Conservation (phyloP, 2,888 invertebrate species). For the Cheilosia vulpina region DNA sequence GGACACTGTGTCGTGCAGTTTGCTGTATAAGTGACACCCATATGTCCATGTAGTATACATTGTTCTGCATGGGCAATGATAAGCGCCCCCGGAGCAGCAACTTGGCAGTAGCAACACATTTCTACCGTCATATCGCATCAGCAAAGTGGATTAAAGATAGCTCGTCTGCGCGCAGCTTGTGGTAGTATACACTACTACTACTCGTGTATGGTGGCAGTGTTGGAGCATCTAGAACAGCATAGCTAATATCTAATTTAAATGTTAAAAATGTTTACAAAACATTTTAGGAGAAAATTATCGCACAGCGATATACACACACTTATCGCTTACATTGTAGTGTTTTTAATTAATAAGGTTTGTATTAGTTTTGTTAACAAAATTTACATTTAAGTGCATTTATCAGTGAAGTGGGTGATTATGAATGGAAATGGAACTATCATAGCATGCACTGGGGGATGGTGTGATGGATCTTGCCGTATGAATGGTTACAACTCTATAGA, state of each 20-base stretch:
- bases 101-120: constrained; percentile 52
- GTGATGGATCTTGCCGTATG: constrained; percentile 35
- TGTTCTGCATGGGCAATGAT: constrained; percentile 73
- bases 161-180: constrained; percentile 6
- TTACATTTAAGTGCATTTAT: not conserved
- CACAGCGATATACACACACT: constrained; percentile 70
- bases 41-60: constrained; percentile 30
- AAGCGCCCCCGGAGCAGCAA: constrained; percentile 69
- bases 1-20: constrained; percentile 28
- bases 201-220: constrained; percentile 22
- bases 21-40: constrained; percentile 59
- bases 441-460: constrained; percentile 8
- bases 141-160: constrained; percentile 73
- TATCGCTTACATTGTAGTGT: constrained; percentile 81
- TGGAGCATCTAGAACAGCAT: constrained; percentile 38
- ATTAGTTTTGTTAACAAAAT: constrained; percentile 20
- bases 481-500: too few species aligned
- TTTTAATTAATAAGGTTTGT: constrained; percentile 82
- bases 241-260: constrained; percentile 76
- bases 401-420: constrained; percentile 13
- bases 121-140: constrained; percentile 53
- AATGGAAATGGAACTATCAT: constrained; percentile 22
- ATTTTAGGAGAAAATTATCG: constrained; percentile 82
- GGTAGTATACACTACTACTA: constrained; percentile 8
- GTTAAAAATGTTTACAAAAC: constrained; percentile 83